These are phyloP conservation scores for Coenonympha arcania DNA, from an alignment of 2,888 invertebrate species.

Conservation along the genomic window DNA sequence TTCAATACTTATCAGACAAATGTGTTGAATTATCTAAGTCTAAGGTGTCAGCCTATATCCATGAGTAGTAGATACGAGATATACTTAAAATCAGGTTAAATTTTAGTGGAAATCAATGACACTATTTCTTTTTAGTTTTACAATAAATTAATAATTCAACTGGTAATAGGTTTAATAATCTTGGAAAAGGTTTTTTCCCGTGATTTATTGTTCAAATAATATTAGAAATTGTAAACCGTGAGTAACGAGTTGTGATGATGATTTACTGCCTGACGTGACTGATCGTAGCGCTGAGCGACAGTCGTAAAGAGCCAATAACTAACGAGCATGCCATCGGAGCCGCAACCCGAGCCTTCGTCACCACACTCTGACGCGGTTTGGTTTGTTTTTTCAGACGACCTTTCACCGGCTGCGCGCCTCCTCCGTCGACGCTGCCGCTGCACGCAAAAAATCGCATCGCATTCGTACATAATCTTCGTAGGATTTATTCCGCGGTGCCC, in stretches of 20 bases:
- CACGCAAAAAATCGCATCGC: constrained; percentile 57
- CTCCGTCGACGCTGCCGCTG: constrained; percentile 54
- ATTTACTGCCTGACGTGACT: constrained; percentile 27
- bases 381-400: constrained; percentile 65
- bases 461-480: constrained; percentile 65
- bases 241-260: constrained; percentile 24
- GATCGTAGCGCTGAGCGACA: constrained; percentile 26
- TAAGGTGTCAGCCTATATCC: too few relatives aligned
- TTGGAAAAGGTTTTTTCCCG: constrained; percentile 2
- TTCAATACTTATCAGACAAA: too few relatives aligned
- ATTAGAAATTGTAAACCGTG: constrained; percentile 12
- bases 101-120: too few relatives aligned
- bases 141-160: too few relatives aligned
- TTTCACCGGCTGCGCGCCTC: constrained; percentile 52
- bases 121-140: too few relatives aligned
- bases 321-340: constrained; percentile 27
- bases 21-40: too few relatives aligned
- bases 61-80: too few relatives aligned
- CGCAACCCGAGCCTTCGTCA: constrained; percentile 21
- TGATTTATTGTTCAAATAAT: constrained; percentile 9
- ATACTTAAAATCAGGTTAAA: too few relatives aligned
- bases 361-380: constrained; percentile 10
- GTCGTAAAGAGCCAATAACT: constrained; percentile 32
- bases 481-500: constrained; percentile 64
- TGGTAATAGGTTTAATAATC: not conserved